Percentiles rank a stretch among this genome's conserved stretches.
phyloP scores from a whole-genome alignment of 2,888 invertebrate genomes.

The Tricholauxania praeusta region DNA sequence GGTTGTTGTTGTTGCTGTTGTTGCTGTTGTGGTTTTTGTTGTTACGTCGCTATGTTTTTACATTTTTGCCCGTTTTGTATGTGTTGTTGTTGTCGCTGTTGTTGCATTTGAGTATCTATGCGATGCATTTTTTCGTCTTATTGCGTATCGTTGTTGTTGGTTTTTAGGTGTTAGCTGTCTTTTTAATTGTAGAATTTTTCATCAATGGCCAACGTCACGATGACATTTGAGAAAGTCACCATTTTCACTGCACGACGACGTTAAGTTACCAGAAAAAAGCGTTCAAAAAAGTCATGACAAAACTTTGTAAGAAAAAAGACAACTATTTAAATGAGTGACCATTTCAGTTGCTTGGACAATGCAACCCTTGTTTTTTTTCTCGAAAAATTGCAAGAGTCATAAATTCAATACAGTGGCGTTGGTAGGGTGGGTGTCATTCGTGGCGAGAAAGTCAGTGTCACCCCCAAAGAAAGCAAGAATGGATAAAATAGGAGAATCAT shows the following conservation, averaged over 20 bases:
- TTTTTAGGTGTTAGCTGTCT: conserved; percentile 3
- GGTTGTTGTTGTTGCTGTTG: conserved; percentile 6
- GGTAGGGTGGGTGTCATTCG: too few relatives aligned
- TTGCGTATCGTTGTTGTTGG: conserved; percentile 28
- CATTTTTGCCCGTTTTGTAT: too few relatives aligned
- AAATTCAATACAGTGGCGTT: too few relatives aligned
- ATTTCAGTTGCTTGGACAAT: too few relatives aligned
- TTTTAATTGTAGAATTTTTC: conserved; percentile 25
- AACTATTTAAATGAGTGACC: too few relatives aligned
- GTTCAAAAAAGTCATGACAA: too few relatives aligned
- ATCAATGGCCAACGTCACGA: conserved; percentile 33
- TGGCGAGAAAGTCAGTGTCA: too few relatives aligned
- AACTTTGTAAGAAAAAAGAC: too few relatives aligned
- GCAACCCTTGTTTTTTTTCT: too few relatives aligned
- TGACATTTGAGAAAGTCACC: conserved; percentile 25
- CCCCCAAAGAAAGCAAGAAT: too few relatives aligned
- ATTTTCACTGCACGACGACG: conserved; percentile 16
- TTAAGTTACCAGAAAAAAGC: not conserved
- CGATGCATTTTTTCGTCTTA: conserved; percentile 2
- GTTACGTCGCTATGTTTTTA: conserved; percentile 7
- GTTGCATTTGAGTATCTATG: not conserved
- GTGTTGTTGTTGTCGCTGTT: conserved; percentile 14
- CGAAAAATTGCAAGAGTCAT: too few relatives aligned
- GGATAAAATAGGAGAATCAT: too few relatives aligned
- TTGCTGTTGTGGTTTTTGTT: conserved; percentile 4